Evolutionary conservation across 2,888 invertebrate species (phyloP), one percentile per base, ranked within the genome.

Genomic region (Tetragonula carbonaria): DNA sequence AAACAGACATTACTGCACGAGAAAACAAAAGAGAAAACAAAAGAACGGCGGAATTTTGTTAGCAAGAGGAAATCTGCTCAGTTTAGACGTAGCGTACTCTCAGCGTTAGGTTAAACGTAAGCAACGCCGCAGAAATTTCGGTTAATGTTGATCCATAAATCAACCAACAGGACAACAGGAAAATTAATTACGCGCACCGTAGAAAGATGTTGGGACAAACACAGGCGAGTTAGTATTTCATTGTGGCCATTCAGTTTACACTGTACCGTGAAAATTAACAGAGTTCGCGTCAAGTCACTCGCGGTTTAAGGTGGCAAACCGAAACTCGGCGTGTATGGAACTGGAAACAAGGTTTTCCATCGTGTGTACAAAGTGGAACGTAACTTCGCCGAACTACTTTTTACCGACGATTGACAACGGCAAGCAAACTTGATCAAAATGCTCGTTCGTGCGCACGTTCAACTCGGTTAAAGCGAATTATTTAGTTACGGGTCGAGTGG

Each of bases 231-330:
- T 77, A 68, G 83, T 57, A 65, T 80, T 81, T 84, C 87, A 76
- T 84, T 87, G 84, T 86, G 74, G 63, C 57, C 70, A 55, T 59
- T 28, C 72, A 72, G 86, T 88, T 87, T 78, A 77, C 83, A 82
- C 73, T 78, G 62, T 70, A 45, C 80, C 70, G 84, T 50, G 86
- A 85, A 86, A 88, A 88, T 88, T 88, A 88, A 88, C 88, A 86
- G 88, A 88, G 78, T 82, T 84, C 74, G 81, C 57, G 80, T 80
- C 84, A 77, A 85, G 85, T 83, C 65, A 68, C 72, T 62, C 66
- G 70, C 67, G 74, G 77, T 73, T 77, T 70, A 50, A 59, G 57
- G 59, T 38, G 55, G 78, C 67, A 51, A 80, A 72, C 85, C 65
- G 68, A 77, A 79, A 78, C 80, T 84, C 70, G 50, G 21, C 21